phyloP scores from a whole-genome alignment of 2,888 invertebrate genomes.

The Tinea semifulvella region DNA sequence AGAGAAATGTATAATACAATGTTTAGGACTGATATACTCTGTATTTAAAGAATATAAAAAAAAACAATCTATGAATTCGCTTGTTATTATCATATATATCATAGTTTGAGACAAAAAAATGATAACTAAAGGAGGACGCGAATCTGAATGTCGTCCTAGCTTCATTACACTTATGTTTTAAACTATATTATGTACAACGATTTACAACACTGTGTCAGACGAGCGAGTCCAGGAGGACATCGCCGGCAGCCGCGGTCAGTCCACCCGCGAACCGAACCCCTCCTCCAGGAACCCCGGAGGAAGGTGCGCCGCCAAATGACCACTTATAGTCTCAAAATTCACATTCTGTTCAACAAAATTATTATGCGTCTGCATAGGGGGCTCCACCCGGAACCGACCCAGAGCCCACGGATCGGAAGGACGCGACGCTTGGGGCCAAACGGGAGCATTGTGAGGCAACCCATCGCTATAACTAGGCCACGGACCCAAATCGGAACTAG shows the following conservation, averaged over 20 bases:
- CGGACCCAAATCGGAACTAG: conserved; percentile 54
- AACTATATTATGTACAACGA: conserved; percentile 62
- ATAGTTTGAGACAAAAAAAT: no score
- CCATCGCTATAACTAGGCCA: conserved; percentile 49
- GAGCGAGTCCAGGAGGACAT: background rate
- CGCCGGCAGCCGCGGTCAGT: conserved; percentile 32
- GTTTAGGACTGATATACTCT: no score
- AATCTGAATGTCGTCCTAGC: conserved; percentile 56
- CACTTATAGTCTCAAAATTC: conserved; percentile 41
- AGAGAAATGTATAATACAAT: no score
- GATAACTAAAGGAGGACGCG: no score
- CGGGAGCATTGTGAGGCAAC: conserved; percentile 29
- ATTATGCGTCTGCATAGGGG: conserved; percentile 44
- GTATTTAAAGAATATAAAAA: no score
- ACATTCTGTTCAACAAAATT: conserved; percentile 47
- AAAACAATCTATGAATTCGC: no score
- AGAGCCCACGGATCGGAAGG: conserved; percentile 45
- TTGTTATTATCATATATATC: no score
- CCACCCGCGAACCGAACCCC: conserved; percentile 47
- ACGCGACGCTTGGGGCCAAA: background rate
- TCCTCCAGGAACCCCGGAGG: conserved; percentile 48
- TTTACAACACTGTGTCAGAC: conserved; percentile 19
- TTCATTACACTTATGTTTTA: conserved; percentile 49
- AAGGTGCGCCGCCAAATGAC: conserved; percentile 30
- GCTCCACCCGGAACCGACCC: conserved; percentile 52